Percentiles rank a stretch among this genome's conserved stretches.
phyloP scores from a whole-genome alignment of 2,113 vertebrate genomes.

The Cyanoramphus novaezelandiae region DNA sequence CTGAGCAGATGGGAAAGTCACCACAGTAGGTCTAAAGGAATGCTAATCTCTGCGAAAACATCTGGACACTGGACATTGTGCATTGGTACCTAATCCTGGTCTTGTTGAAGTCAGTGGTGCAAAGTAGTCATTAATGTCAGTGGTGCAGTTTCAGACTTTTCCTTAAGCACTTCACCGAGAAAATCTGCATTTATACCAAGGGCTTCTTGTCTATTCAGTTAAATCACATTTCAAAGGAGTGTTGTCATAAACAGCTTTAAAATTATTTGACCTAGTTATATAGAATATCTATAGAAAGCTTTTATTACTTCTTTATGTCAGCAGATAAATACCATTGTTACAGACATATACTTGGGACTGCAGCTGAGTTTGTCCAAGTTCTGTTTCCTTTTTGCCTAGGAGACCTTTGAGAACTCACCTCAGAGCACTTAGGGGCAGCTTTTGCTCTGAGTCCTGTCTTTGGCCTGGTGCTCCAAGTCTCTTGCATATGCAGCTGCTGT shows the following conservation, averaged over 20 bases:
- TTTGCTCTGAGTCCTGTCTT: conserved; percentile 64
- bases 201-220: not conserved
- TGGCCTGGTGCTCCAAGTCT: conserved; percentile 66
- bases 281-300: not conserved
- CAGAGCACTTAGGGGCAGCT: conserved; percentile 36
- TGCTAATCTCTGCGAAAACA: not conserved
- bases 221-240: not conserved
- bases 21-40: not conserved
- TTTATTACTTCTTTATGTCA: conserved; percentile 41
- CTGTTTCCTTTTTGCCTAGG: not conserved
- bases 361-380: not conserved
- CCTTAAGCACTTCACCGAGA: not conserved
- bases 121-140: not conserved
- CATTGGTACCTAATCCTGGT: not conserved
- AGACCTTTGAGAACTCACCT: not conserved
- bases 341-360: not conserved
- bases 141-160: not conserved
- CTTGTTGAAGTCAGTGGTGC: not conserved
- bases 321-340: conserved; percentile 11
- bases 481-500: conserved; percentile 76
- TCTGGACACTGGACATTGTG: accelerated
- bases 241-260: not conserved
- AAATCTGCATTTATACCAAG: not conserved
- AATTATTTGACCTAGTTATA: not conserved
- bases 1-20: not conserved